Percentiles rank a stretch among this genome's conserved stretches.
Conservation (phyloP, 1,140 invertebrate species). For the Eueides isabella region DNA sequence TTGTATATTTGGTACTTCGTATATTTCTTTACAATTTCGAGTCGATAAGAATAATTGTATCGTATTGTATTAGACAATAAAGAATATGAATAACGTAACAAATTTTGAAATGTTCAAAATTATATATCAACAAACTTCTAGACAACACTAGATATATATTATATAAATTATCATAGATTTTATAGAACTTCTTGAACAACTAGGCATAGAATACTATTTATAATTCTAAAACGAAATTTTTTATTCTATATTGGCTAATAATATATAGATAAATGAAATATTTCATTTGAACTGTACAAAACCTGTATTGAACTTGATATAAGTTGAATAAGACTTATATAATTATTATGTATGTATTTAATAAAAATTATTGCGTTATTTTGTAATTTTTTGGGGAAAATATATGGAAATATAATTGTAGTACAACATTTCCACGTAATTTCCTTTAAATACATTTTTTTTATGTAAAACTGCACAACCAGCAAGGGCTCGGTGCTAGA, state of each 20-base stretch:
- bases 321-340: constrained; percentile 42
- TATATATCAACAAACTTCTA: constrained; percentile 39
- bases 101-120: constrained; percentile 27
- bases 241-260: constrained; percentile 6
- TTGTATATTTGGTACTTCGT: constrained; percentile 82
- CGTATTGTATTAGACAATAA: constrained; percentile 66
- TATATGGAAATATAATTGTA: constrained; percentile 26
- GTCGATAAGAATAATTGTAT: constrained; percentile 74
- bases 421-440: constrained; percentile 20
- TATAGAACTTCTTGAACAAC: constrained; percentile 75
- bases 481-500: constrained; percentile 69
- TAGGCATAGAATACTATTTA: constrained; percentile 61
- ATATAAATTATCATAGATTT: constrained; percentile 70
- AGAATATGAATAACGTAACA: constrained; percentile 68
- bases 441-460: constrained; percentile 28
- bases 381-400: constrained; percentile 41
- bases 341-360: constrained; percentile 32
- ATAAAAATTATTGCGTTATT: constrained; percentile 64
- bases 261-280: constrained; percentile 1
- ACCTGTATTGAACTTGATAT: constrained; percentile 51
- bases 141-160: constrained; percentile 53
- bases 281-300: constrained; percentile 54
- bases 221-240: constrained; percentile 55
- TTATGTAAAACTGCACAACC: constrained; percentile 57
- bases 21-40: constrained; percentile 78